Evolutionary conservation across 2,888 invertebrate species (phyloP), one percentile per base, ranked within the genome.

Genomic region (Noctua fimbriata): DNA sequence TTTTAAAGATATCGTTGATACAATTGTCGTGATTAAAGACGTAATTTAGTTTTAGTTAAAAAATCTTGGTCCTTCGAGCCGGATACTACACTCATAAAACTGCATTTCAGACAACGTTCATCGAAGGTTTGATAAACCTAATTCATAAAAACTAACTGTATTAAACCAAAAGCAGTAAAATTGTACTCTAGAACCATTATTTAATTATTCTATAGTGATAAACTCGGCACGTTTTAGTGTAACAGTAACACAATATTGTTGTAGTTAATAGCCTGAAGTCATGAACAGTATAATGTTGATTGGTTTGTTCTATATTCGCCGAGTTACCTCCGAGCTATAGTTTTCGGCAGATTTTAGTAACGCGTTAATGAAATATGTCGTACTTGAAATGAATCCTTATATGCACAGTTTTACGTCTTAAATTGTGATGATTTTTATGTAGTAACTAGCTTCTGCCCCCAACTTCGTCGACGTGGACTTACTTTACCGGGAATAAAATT

Each of bases 231-330:
- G 69, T 73, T 83, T 63, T 60, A 79, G 73, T 60, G 49, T 58
- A 70, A 63, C 66, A 52, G 49, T 49, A 81, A 85, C 49, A 83
- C 67, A 83, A 79, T 83, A 73, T 87, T 83, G 73, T 63, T 65
- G 18, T 60, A 67, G 69, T 75, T 78, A 80, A 83, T 83, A 79
- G 83, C 85, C 87, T 55, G 55, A 69, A 86, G 87, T 79, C 72
- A 76, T 76, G 73, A 76, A 85, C 55, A 47, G n/a, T 76, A 65
- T 78, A 73, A 73, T 71, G 73, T 86, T 83, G 86, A 86, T 83
- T 85, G 73, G 83, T 74, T 73, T 76, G n/a, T 69, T 71, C 24
- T 82, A 63, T 65, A 71, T 76, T 80, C 47, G 1, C 76, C 5
- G 24, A 55, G 4, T 69, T 76, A 76, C 73, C 49, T 63, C 0